Percentiles rank a stretch among this genome's conserved stretches.
phyloP scores from a whole-genome alignment of 2,113 vertebrate species.

The Chaetodon trifascialis region DNA sequence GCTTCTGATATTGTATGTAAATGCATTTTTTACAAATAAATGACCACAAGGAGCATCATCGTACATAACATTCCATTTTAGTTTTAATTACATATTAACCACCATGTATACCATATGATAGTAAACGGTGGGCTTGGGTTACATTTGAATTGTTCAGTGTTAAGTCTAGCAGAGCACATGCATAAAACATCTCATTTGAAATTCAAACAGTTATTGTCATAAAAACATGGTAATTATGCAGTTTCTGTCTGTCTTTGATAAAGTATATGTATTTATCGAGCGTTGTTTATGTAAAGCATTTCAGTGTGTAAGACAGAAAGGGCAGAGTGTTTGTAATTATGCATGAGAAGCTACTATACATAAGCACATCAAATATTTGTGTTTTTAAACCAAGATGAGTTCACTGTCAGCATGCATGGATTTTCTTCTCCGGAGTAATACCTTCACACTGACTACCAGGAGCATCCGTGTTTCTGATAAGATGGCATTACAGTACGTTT shows the following conservation, averaged over 20 bases:
- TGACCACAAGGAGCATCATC: not conserved
- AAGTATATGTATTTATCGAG: conserved; percentile 28
- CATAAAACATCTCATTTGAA: conserved; percentile 43
- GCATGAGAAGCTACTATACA: conserved; percentile 10
- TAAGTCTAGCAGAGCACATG: not conserved
- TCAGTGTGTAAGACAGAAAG: not conserved
- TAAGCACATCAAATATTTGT: conserved; percentile 14
- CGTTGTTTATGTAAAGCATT: conserved; percentile 24
- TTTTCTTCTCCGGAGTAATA: not conserved
- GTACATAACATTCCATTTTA: not conserved
- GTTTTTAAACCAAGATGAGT: conserved; percentile 19
- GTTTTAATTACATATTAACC: not conserved
- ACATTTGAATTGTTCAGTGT: conserved; percentile 18
- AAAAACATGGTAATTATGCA: conserved; percentile 25
- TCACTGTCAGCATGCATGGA: not conserved
- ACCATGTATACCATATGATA: not conserved
- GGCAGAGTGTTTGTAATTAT: conserved; percentile 14
- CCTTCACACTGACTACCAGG: not conserved
- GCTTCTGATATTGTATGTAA: conserved; percentile 26
- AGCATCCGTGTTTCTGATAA: not conserved
- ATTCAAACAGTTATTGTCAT: conserved; percentile 35
- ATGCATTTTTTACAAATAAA: not conserved
- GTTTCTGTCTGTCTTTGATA: conserved; percentile 16
- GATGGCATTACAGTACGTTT: not conserved
- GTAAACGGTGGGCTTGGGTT: not conserved